Evolutionary conservation across 2,797 vertebrate genomes (phyloP), one percentile per base, ranked within the genome.

Genomic region (Champsocephalus esox): DNA sequence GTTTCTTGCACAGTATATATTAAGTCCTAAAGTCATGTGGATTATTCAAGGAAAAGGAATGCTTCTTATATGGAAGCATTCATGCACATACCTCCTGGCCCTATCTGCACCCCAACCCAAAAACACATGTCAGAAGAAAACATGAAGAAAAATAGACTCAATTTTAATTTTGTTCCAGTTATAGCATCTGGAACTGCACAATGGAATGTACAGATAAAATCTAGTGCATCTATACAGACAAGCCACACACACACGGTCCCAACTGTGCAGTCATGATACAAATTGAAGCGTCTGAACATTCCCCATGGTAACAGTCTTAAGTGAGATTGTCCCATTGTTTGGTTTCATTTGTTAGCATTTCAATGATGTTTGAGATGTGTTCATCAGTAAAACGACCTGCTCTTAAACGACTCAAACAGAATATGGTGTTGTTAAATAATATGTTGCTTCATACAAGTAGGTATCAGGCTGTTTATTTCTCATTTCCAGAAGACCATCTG

Each of bases 121-220:
- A 63, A 46, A 67, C 38, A 60, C 44, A 73, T 72, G 9, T n/a
- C 73, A 43, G 9, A 52, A 66, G 58, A 81, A 50, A 71, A 65
- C 44, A 4, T 72, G 60, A 71, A 75, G 79, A 89, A 90, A 66
- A 91, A 90, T 72, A 86, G 76, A 80, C 21, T 81, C 54, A 48
- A 46, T 58, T 92, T 93, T 90, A 85, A 86, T 88, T 45, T 55
- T 84, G 46, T 63, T 48, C 28, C 68, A 57, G 60, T 34, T 52
- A 79, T 14, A 70, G 70, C n/a, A 51, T 85, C 81, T 61, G 57
- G 77, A 56, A 77, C 54, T 41, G 58, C 70, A 90, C 81, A 85
- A 60, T 60, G 89, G 89, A 92, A 93, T 90, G 90, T 88, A 79
- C 77, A 90, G 79, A 87, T 84, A 46, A 66, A 79, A 87, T 86